A percentile compares a stretch with the other conserved stretches of the same genome.
These are phyloP conservation scores for Dinothrombium tinctorium DNA, from an alignment of 1,140 invertebrate species.

Conservation along the genomic window DNA sequence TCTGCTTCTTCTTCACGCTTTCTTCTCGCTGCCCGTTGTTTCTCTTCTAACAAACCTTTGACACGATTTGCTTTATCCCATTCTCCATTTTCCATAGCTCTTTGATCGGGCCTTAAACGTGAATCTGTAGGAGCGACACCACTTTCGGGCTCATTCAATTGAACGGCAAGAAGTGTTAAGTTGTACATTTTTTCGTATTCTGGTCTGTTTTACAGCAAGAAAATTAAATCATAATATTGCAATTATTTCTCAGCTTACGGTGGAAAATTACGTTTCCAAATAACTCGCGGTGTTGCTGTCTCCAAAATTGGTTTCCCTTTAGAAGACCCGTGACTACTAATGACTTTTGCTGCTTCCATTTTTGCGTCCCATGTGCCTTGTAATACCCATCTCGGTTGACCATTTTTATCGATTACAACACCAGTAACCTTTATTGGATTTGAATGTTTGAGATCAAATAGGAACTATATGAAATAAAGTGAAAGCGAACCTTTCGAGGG, in stretches of 20 bases:
- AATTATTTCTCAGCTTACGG: conserved; percentile 28
- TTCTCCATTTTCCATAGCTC: conserved; percentile 80
- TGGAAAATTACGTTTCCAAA: conserved; percentile 60
- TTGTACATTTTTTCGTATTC: conserved; percentile 61
- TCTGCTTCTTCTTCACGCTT: conserved; percentile 53
- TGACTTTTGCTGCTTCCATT: conserved; percentile 78
- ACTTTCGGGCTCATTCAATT: conserved; percentile 82
- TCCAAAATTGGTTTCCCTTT: conserved; percentile 64
- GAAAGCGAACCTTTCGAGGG: conserved; percentile 50
- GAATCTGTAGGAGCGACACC: conserved; percentile 85
- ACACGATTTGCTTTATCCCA: conserved; percentile 91
- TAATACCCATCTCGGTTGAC: conserved; percentile 45
- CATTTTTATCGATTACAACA: conserved; percentile 34
- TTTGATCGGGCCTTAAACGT: conserved; percentile 75
- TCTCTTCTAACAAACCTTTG: conserved; percentile 54
- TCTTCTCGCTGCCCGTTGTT: conserved; percentile 34
- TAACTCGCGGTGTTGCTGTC: conserved; percentile 51
- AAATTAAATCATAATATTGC: not conserved
- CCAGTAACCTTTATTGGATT: conserved; percentile 49
- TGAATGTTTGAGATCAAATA: too few species aligned
- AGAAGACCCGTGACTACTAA: conserved; percentile 30
- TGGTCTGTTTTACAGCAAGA: conserved; percentile 24
- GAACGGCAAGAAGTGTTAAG: conserved; percentile 79
- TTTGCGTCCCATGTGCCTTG: conserved; percentile 85
- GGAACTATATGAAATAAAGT: too few species aligned